Evolutionary conservation across 2,888 invertebrate genomes (phyloP).

Genomic region (Nomada hirtipes): DNA sequence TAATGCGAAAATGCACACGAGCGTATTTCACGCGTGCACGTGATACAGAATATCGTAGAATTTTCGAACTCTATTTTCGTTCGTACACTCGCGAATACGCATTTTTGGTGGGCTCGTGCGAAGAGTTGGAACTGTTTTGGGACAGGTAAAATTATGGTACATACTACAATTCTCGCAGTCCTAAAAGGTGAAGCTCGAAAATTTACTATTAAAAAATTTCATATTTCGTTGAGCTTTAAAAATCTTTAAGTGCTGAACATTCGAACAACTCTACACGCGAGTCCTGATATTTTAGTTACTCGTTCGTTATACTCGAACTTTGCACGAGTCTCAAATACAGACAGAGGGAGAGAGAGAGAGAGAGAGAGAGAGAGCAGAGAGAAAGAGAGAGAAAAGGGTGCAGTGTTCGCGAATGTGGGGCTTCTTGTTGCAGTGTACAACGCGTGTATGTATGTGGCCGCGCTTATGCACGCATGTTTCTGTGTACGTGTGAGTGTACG

Average conservation of each 20-base stretch:
- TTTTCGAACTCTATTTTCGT: not conserved
- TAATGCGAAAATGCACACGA: conserved; percentile 39
- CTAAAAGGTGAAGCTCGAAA: not conserved
- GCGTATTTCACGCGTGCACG: conserved; percentile 9
- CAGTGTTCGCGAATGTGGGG: not conserved
- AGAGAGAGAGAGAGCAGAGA: conserved; percentile 17
- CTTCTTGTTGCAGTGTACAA: not conserved
- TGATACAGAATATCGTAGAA: not conserved
- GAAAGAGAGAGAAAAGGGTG: conserved; percentile 34
- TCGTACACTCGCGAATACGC: conserved; percentile 1
- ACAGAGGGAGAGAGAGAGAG: conserved; percentile 13
- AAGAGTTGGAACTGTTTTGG: not conserved
- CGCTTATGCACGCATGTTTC: not conserved
- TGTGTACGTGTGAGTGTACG: conserved; percentile 58
- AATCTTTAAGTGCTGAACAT: not conserved
- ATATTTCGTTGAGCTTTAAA: not conserved
- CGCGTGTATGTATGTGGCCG: conserved; percentile 4
- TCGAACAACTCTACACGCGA: conserved; percentile 17
- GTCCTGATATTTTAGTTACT: conserved; percentile 18
- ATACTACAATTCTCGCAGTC: not conserved
- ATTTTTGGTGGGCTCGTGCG: not conserved
- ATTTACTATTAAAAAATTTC: not conserved
- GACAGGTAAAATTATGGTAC: not conserved
- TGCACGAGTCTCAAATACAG: conserved; percentile 19
- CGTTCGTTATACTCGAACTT: conserved; percentile 24